Evolutionary conservation across 1,140 invertebrate genomes (phyloP).

Genomic region (Cardiocondyla obscurior): DNA sequence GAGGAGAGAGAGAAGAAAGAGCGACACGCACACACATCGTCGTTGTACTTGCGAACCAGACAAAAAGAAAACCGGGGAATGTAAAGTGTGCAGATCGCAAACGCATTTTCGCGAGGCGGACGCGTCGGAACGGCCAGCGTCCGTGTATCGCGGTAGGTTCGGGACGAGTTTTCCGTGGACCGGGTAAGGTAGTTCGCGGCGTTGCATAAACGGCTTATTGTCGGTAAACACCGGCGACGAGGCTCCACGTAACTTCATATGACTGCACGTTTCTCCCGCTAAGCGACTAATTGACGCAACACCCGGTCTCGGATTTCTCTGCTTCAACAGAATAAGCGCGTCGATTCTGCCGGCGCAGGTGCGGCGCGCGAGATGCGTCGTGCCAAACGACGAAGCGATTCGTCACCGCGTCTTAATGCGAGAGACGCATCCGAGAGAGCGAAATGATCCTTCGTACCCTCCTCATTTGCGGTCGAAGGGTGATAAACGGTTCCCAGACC

Average conservation of each 20-base stretch:
- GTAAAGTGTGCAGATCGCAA: neutral
- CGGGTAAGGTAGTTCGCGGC: constrained; percentile 4
- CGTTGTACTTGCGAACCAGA: neutral
- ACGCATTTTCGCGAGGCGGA: neutral
- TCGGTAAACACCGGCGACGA: constrained; percentile 22
- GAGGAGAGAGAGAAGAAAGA: neutral
- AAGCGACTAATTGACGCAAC: constrained; percentile 22
- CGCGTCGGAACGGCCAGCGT: neutral
- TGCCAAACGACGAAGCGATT: constrained; percentile 19
- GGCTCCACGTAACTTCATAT: constrained; percentile 4
- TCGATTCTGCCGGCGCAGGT: neutral
- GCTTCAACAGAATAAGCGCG: neutral
- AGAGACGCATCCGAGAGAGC: neutral
- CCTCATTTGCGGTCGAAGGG: neutral
- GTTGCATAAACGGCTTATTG: constrained; percentile 14
- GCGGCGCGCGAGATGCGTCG: neutral
- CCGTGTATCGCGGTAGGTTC: constrained; percentile 1
- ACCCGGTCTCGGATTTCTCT: constrained; percentile 27
- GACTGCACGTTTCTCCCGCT: neutral
- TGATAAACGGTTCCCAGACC: neutral
- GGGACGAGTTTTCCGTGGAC: neutral
- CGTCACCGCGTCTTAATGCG: neutral
- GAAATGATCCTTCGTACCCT: neutral
- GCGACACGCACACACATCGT: neutral
- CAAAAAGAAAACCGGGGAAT: neutral